Evolutionary conservation across 2,113 vertebrate genomes (phyloP).

Genomic region (Phyllostomus discolor): DNA sequence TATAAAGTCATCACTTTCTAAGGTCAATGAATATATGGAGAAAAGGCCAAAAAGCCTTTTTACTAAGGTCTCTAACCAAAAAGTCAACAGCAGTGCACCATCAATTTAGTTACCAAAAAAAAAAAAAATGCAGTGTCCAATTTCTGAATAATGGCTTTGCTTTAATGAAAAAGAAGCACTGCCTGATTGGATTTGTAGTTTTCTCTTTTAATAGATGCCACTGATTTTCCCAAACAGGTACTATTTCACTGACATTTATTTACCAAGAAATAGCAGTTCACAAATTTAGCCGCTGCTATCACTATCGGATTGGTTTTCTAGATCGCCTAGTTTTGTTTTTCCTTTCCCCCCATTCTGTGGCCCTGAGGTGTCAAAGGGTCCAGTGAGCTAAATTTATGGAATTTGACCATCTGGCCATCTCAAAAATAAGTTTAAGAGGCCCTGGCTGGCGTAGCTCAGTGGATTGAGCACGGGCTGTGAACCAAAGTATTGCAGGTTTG

Average conservation of each 20-base stretch:
- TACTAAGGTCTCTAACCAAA: neutral
- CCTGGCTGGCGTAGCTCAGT: no score
- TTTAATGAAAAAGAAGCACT: neutral
- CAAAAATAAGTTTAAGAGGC: neutral
- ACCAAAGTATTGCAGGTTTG: no score
- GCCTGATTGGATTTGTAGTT: neutral
- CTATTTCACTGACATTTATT: conserved; percentile 2
- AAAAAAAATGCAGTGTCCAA: neutral
- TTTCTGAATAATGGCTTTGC: neutral
- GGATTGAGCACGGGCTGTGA: no score
- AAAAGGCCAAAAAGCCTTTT: conserved; percentile 58
- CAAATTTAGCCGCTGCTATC: neutral
- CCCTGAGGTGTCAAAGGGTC: neutral
- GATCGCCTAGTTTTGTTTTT: neutral
- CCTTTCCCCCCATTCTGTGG: neutral
- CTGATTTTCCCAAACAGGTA: neutral
- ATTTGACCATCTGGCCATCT: neutral
- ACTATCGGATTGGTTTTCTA: neutral
- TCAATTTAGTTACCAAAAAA: conserved; percentile 27
- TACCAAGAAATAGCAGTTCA: neutral
- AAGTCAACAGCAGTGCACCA: neutral
- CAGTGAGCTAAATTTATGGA: neutral
- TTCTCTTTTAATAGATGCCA: neutral
- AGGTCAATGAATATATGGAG: conserved; percentile 71
- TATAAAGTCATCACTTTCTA: conserved; percentile 75